Percentiles rank a stretch among this genome's conserved stretches.
These are phyloP conservation scores for Macaria liturata DNA, from an alignment of 2,888 invertebrate species.

Conservation along the genomic window DNA sequence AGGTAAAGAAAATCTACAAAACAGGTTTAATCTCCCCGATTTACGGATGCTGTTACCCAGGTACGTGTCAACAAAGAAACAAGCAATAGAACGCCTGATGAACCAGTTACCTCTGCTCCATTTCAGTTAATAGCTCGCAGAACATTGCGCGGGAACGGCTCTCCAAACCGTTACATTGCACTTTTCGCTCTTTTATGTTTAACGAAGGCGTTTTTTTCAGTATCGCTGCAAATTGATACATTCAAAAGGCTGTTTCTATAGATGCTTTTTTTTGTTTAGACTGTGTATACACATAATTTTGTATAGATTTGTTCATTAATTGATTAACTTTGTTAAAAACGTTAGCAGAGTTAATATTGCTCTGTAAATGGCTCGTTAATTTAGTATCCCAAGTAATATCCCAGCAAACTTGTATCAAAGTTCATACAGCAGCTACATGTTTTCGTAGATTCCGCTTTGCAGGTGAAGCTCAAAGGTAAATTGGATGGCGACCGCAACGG, in stretches of 20 bases:
- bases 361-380: too few species aligned
- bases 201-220: neutral
- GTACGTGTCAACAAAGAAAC: constrained; percentile 1
- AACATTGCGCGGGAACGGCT: constrained; percentile 10
- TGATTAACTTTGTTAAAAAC: too few species aligned
- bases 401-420: neutral
- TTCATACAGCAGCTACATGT: constrained; percentile 34
- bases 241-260: too few species aligned
- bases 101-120: constrained; percentile 17
- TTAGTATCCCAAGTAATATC: too few species aligned
- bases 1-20: too few species aligned
- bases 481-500: constrained; percentile 67
- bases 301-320: too few species aligned
- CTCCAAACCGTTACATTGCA: constrained; percentile 6
- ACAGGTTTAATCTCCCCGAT: too few species aligned
- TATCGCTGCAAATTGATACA: too few species aligned
- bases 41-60: too few species aligned
- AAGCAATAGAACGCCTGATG: constrained; percentile 9
- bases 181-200: constrained; percentile 11
- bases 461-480: constrained; percentile 65
- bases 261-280: too few species aligned
- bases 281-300: too few species aligned
- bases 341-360: too few species aligned
- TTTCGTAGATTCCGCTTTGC: constrained; percentile 48
- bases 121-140: constrained; percentile 13